Conservation (phyloP, 2,797 vertebrate species). For the Carcharodon carcharias region DNA sequence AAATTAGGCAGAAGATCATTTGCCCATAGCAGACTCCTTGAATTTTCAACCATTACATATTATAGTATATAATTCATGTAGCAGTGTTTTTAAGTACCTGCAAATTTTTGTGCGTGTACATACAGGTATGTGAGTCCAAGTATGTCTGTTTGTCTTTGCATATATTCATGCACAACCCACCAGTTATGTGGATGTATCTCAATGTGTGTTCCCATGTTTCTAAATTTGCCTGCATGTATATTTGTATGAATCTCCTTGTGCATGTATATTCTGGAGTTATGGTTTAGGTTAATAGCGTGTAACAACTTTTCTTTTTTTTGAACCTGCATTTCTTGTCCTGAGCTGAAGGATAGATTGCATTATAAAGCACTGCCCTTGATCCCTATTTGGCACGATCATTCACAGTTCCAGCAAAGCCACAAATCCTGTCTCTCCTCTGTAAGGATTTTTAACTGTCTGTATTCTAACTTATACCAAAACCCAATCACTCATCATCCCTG, state of each 20-base stretch:
- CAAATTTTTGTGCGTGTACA: not conserved
- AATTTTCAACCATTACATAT: not conserved
- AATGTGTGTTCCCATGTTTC: not conserved
- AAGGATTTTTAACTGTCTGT: not conserved
- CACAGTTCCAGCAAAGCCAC: not conserved
- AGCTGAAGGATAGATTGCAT: not conserved
- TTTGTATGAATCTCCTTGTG: not conserved
- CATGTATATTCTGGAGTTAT: not conserved
- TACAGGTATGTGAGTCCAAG: not conserved
- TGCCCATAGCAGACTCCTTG: not conserved
- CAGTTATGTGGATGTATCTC: not conserved
- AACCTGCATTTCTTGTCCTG: not conserved
- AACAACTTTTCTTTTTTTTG: not conserved
- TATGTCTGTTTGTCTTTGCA: not conserved
- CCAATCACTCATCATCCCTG: not conserved
- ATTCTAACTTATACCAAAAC: not conserved
- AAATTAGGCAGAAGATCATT: not conserved
- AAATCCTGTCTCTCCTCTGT: not conserved
- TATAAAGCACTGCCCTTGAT: not conserved
- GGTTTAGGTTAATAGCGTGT: not conserved
- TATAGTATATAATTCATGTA: not conserved
- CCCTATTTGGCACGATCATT: not conserved
- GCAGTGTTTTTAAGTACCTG: not conserved
- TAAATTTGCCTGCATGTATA: not conserved
- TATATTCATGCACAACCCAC: not conserved